Evolutionary conservation across 2,113 vertebrate species (phyloP), one percentile per base, ranked within the genome.

Genomic region (Pomatostomus ruficeps): DNA sequence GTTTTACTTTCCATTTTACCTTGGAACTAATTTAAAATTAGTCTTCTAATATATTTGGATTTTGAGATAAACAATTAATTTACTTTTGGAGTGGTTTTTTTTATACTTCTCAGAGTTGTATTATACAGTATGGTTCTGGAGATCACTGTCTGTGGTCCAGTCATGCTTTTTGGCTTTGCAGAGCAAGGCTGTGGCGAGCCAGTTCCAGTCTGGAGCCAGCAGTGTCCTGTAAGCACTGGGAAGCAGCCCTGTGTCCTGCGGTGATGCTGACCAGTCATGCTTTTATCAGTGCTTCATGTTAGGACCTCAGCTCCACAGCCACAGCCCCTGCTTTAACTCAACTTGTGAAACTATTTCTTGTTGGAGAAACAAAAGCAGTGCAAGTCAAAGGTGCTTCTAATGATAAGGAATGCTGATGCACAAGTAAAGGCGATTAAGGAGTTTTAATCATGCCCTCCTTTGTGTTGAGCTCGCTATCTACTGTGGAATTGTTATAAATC

Each of bases 21-120:
- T 57, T 26, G 13, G 20, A 63, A 36, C 4, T 28, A 35, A 66
- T 65, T 57, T 11, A 9, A 68, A 75, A 42, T 45, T 42, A 12
- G 1, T 25, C 7, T 38, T 43, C 2, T 2, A 11, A 7, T 22
- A 9, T 18, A 17, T 91, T 67, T 28, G 7, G 1, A 0, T 42
- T 88, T 61, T 78, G 52, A 74, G 22, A 33, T 43, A 31, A 52
- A 29, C 51, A 62, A 17, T 5, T 17, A 35, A 54, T 29, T 83
- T 1, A 22, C 4, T 22, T 35, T 68, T 36, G 9, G 4, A 12
- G 4, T 0, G 0, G 11, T 3, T 28, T 48, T 59, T 13, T 33
- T 42, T 81, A 36, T 33, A 4, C 6, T 38, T 77, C 28, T 71
- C 35, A 14, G 52, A 40, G 12, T 2, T 46, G 7, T 19, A 38